Conservation (phyloP, 2,797 vertebrate genomes). For the Diglossa cyanea region DNA sequence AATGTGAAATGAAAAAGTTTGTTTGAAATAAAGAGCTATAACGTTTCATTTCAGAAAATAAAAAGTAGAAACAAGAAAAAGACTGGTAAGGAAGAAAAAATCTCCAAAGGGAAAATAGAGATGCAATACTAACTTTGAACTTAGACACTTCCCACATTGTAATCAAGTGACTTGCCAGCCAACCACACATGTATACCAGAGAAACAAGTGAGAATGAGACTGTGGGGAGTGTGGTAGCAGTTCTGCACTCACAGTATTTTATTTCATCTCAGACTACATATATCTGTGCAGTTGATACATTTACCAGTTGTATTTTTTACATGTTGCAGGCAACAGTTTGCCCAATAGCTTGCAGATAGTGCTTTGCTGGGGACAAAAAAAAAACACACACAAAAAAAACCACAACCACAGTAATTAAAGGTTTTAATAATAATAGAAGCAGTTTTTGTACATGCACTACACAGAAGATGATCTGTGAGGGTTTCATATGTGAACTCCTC, state of each 20-base stretch:
- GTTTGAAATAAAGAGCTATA: conserved; percentile 35
- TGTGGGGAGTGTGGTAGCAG: conserved; percentile 39
- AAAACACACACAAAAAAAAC: not conserved
- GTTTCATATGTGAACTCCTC: not conserved
- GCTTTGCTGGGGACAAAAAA: not conserved
- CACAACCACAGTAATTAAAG: not conserved
- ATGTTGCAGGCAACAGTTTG: not conserved
- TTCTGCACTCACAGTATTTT: conserved; percentile 21
- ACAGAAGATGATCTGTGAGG: not conserved
- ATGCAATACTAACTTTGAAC: conserved; percentile 35
- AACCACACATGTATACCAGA: not conserved
- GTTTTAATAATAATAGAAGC: not conserved
- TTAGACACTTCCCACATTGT: conserved; percentile 18
- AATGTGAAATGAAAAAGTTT: conserved; percentile 18
- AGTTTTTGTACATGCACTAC: not conserved
- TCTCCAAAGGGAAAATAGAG: not conserved
- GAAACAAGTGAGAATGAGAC: conserved; percentile 65
- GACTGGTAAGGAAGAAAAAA: not conserved
- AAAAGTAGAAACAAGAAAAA: not conserved
- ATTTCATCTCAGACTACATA: not conserved
- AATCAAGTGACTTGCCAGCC: conserved; percentile 45
- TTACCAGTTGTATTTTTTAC: conserved; percentile 7
- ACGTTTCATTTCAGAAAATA: not conserved
- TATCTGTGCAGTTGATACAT: not conserved
- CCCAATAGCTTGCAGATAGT: not conserved